A percentile compares a stretch with the other conserved stretches of the same genome.
Evolutionary conservation across 2,888 invertebrate species (phyloP).

Genomic region (Leptinotarsa tumamoca): DNA sequence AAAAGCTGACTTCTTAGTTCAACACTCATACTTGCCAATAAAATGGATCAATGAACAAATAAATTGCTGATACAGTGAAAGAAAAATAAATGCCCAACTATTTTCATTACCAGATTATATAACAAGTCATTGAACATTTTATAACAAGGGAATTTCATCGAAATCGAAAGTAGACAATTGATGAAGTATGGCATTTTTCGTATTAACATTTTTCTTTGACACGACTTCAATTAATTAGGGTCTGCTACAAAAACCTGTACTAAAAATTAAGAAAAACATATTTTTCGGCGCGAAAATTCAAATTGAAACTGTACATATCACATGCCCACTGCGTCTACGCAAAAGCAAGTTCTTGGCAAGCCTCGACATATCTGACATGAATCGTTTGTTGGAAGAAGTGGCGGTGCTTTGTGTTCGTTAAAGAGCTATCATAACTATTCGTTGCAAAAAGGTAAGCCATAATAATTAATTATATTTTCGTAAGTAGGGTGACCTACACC

Average conservation of each 20-base stretch:
- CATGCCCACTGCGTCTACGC: slow-evolving; percentile 62
- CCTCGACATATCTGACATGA: slow-evolving; percentile 57
- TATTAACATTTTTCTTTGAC: not conserved
- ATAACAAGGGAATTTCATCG: no score
- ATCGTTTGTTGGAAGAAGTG: slow-evolving; percentile 60
- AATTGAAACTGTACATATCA: slow-evolving; percentile 47
- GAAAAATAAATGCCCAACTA: no score
- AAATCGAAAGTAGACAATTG: not conserved
- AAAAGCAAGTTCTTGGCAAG: slow-evolving; percentile 55
- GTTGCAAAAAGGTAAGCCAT: slow-evolving; percentile 49
- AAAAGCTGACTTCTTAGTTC: no score
- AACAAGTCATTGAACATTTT: no score
- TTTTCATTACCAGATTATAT: no score
- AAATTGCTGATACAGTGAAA: no score
- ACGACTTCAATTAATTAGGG: not conserved
- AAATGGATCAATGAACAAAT: no score
- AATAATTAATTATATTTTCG: slow-evolving; percentile 33
- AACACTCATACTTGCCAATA: no score
- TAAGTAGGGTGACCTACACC: slow-evolving; percentile 49
- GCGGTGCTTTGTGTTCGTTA: slow-evolving; percentile 53
- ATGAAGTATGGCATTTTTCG: not conserved
- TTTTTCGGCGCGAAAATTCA: slow-evolving; percentile 51
- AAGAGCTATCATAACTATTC: slow-evolving; percentile 24
- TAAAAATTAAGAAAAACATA: not conserved
- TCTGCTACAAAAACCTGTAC: not conserved